Evolutionary conservation across 1,140 invertebrate species (phyloP).

Genomic region (Metaphire vulgaris): DNA sequence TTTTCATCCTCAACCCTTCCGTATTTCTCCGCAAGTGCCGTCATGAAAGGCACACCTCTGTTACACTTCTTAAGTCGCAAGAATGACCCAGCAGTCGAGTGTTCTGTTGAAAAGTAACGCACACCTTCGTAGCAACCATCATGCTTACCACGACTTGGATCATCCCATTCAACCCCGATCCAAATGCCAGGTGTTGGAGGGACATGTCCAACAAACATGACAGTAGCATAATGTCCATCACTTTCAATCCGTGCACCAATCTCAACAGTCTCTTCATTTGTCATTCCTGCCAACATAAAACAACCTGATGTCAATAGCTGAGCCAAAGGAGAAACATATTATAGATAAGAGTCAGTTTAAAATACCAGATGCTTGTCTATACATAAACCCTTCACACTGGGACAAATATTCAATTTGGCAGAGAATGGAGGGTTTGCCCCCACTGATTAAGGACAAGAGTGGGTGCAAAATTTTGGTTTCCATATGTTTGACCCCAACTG

Average conservation of each 20-base stretch:
- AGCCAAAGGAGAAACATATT: no score
- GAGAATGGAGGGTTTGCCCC: no score
- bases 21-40: neutral
- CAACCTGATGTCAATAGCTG: no score
- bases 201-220: slow-evolving; percentile 57
- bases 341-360: no score
- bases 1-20: neutral
- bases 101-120: neutral
- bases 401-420: no score
- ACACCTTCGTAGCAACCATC: slow-evolving; percentile 68
- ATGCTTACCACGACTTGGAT: slow-evolving; percentile 74
- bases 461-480: no score
- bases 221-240: slow-evolving; percentile 55
- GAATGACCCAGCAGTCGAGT: neutral
- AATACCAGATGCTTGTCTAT: no score
- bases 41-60: neutral
- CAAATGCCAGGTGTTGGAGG: slow-evolving; percentile 57
- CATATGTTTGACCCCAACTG: no score
- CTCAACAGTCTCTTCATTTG: slow-evolving; percentile 31
- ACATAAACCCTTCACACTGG: no score
- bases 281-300: neutral
- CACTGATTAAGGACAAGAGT: no score
- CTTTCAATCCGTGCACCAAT: slow-evolving; percentile 54
- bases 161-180: slow-evolving; percentile 86
- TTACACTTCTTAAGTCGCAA: neutral